These are phyloP conservation scores for Anastatus disparis DNA, from an alignment of 1,140 invertebrate genomes.

Conservation along the genomic window DNA sequence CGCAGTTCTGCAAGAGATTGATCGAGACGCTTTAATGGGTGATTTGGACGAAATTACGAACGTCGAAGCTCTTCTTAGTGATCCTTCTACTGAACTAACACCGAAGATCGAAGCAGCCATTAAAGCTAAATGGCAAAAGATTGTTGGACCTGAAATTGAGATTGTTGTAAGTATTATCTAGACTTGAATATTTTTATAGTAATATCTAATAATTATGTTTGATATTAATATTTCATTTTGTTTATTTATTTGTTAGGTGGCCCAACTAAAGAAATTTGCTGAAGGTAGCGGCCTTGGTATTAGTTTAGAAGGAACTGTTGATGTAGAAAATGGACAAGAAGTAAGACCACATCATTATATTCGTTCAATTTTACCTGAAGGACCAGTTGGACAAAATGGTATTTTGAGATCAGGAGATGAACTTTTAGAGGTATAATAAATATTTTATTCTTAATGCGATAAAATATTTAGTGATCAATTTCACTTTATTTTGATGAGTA, in stretches of 20 bases:
- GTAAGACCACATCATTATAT: slow-evolving; percentile 94
- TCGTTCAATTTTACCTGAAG: slow-evolving; percentile 90
- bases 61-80: slow-evolving; percentile 67
- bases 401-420: slow-evolving; percentile 72
- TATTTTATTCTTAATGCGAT: not conserved
- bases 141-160: slow-evolving; percentile 84
- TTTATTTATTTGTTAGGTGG: slow-evolving; percentile 69
- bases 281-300: slow-evolving; percentile 93
- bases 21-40: slow-evolving; percentile 66
- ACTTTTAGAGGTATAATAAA: slow-evolving; percentile 70
- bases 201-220: too few species aligned
- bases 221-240: not conserved
- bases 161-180: slow-evolving; percentile 76
- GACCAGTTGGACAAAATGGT: slow-evolving; percentile 91
- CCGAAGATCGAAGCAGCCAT: slow-evolving; percentile 82
- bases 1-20: slow-evolving; percentile 69
- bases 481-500: too few species aligned
- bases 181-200: too few species aligned
- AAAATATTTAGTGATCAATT: not conserved
- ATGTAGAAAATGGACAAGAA: slow-evolving; percentile 91
- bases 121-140: slow-evolving; percentile 85
- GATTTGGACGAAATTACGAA: slow-evolving; percentile 71
- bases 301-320: slow-evolving; percentile 95
- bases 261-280: slow-evolving; percentile 85
- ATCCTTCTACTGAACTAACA: slow-evolving; percentile 69